phyloP scores from a whole-genome alignment of 2,888 invertebrate species.

The Smittia aterrima region DNA sequence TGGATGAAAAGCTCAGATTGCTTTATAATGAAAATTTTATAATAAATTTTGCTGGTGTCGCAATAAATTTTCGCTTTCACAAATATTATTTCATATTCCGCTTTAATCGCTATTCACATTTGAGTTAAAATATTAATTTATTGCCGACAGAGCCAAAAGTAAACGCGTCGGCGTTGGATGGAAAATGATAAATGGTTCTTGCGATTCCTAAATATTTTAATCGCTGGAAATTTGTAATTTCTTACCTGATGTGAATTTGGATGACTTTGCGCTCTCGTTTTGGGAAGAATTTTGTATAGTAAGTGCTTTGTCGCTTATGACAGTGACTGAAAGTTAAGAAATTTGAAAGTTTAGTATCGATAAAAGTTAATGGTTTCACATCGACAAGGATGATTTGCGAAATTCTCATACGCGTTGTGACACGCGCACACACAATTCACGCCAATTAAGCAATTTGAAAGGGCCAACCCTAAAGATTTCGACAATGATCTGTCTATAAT shows the following conservation, averaged over 20 bases:
- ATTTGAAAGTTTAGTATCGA: neutral
- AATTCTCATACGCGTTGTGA: neutral
- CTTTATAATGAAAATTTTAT: neutral
- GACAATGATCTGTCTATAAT: slow-evolving; percentile 30
- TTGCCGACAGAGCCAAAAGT: slow-evolving; percentile 1
- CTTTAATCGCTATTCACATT: slow-evolving; percentile 22
- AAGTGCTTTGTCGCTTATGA: slow-evolving; percentile 32
- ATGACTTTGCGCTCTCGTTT: slow-evolving; percentile 22
- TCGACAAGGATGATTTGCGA: slow-evolving; percentile 27
- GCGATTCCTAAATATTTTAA: neutral
- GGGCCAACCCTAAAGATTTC: slow-evolving; percentile 50
- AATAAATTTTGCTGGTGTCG: slow-evolving; percentile 26
- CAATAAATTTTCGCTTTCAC: slow-evolving; percentile 27
- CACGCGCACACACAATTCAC: slow-evolving; percentile 48
- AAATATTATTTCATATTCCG: slow-evolving; percentile 9
- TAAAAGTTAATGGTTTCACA: neutral
- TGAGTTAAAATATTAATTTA: slow-evolving; percentile 30
- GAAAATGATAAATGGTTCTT: slow-evolving; percentile 29
- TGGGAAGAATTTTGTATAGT: slow-evolving; percentile 19
- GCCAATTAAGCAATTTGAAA: slow-evolving; percentile 53
- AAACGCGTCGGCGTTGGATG: slow-evolving; percentile 6
- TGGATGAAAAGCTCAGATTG: neutral
- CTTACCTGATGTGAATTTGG: slow-evolving; percentile 34
- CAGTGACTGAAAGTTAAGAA: slow-evolving; percentile 22
- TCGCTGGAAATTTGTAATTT: neutral